These are phyloP conservation scores for Daphoenositta chrysoptera DNA, from an alignment of 2,113 vertebrate genomes.

Conservation along the genomic window DNA sequence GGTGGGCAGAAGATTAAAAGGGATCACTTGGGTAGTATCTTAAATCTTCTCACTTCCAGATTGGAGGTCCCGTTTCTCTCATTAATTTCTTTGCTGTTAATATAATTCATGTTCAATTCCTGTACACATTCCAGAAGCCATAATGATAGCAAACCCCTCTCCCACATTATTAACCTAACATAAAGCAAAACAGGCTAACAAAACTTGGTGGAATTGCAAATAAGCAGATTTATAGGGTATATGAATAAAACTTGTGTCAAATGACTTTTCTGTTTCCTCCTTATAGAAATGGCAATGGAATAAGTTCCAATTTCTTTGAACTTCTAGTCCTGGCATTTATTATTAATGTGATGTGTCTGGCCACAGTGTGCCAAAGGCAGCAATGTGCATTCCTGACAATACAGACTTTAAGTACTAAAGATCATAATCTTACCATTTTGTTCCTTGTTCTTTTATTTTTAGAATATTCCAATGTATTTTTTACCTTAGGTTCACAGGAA, in stretches of 20 bases:
- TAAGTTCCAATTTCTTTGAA: not conserved
- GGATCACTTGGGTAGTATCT: not conserved
- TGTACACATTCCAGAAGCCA: not conserved
- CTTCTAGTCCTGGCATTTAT: not conserved
- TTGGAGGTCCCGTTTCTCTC: not conserved
- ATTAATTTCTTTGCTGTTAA: not conserved
- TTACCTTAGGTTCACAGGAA: not conserved
- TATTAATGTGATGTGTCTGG: not conserved
- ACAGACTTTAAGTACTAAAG: not conserved
- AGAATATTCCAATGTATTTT: not conserved
- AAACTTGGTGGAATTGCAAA: not conserved
- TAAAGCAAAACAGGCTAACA: not conserved
- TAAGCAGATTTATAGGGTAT: not conserved
- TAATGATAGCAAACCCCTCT: not conserved
- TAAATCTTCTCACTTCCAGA: not conserved
- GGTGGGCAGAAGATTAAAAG: not conserved
- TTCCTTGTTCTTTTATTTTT: not conserved
- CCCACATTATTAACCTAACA: not conserved
- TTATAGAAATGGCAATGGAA: not conserved
- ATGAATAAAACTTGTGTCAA: not conserved
- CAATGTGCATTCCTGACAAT: not conserved
- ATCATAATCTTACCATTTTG: not conserved
- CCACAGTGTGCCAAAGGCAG: not conserved
- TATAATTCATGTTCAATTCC: not conserved
- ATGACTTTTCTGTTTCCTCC: not conserved